Evolutionary conservation across 2,888 invertebrate species (phyloP), one percentile per base, ranked within the genome.

Genomic region (Andrena chrysosceles): DNA sequence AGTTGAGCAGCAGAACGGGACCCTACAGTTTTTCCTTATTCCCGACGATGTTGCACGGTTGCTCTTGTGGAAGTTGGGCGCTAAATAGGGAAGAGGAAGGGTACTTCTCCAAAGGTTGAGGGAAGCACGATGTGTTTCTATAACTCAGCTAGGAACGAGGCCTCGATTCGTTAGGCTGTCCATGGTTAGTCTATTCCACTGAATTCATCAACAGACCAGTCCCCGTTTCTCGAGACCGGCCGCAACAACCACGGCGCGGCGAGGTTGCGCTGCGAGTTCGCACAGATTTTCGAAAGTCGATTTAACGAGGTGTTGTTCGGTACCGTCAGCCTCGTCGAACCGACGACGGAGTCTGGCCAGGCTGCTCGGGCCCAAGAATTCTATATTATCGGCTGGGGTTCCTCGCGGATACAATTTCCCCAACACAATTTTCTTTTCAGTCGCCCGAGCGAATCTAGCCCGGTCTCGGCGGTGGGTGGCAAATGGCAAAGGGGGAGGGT

Each of bases 341-440:
- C 63, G 35, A 26, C 20, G 60, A 26, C 56, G 48, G 35, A 70
- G 77, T 81, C 64, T 62, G 23, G 33, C 7, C 8, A 29, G 73
- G 52, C 54, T 35, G 77, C 60, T 64, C 71, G 63, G 74, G 64
- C 64, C 42, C 78, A 81, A 80, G 85, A 84, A 81, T 77, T 87
- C 66, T 81, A 77, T 85, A 86, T 90, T 88, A 89, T 88, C 90
- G 86, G 87, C 77, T 4, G 77, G 69, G 85, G 82, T 86, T 87
- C 83, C 87, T 83, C 87, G 89, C 84, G 90, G 91, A 91, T 91
- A 92, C 90, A 90, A 92, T 91, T 92, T 91, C 87, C 68, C 87
- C 91, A 88, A 90, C 90, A 88, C 89, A 91, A 90, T 92, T 92
- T 92, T 93, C 91, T 91, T 92, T 91, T 89, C 86, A 89, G 77